phyloP scores from a whole-genome alignment of 1,140 invertebrate genomes.

The Paraescarpia echinospica region DNA sequence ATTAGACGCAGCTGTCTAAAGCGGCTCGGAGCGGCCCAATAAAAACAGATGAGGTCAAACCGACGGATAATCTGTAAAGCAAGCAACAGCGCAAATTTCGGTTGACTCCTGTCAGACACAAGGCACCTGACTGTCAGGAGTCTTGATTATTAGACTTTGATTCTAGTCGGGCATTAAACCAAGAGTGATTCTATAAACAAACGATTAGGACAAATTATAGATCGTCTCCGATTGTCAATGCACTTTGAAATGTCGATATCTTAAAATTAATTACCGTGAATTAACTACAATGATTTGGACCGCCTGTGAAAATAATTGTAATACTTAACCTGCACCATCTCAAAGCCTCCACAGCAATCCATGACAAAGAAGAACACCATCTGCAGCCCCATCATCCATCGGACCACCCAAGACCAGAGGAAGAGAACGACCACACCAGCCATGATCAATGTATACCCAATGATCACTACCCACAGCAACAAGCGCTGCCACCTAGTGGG shows the following conservation, averaged over 20 bases:
- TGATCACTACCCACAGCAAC: slow-evolving; percentile 7
- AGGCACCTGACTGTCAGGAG: neutral
- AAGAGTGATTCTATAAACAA: neutral
- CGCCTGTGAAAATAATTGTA: slow-evolving; percentile 19
- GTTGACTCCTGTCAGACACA: neutral
- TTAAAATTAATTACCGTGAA: neutral
- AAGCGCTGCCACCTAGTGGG: neutral
- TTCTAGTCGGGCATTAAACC: neutral
- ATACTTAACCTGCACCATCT: slow-evolving; percentile 21
- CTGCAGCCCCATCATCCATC: neutral
- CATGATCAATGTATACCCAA: neutral
- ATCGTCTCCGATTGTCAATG: neutral
- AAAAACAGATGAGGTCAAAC: neutral
- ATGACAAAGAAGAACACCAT: slow-evolving; percentile 20
- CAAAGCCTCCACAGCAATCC: slow-evolving; percentile 22
- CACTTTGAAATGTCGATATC: neutral
- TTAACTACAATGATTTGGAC: neutral
- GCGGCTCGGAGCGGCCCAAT: neutral
- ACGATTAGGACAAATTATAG: neutral
- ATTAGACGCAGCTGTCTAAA: neutral
- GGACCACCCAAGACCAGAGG: slow-evolving; percentile 16
- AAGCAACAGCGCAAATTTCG: neutral
- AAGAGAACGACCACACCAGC: neutral
- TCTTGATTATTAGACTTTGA: neutral
- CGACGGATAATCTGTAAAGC: neutral